These are phyloP conservation scores for Melanotaenia maccullochi DNA, from an alignment of 2,797 vertebrate genomes.

Conservation along the genomic window DNA sequence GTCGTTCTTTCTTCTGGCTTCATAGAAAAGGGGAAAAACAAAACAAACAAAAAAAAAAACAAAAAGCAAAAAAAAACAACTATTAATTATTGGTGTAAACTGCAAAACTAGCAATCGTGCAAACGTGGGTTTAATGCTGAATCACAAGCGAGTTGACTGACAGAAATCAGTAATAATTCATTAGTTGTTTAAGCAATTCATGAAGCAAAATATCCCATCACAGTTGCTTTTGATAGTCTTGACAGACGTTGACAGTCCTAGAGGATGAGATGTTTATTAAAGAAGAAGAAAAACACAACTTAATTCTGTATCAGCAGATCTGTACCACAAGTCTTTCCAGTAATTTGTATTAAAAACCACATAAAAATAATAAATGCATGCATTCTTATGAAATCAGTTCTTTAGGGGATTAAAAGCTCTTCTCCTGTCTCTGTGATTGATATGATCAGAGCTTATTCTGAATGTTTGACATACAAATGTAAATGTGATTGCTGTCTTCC, in stretches of 20 bases:
- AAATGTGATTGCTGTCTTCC: slow-evolving; percentile 4
- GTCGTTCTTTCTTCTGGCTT: slow-evolving; percentile 16
- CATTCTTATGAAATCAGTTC: background rate
- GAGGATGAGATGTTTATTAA: background rate
- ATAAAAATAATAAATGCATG: background rate
- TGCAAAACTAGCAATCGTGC: background rate
- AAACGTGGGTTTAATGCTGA: background rate
- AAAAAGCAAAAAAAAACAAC: background rate
- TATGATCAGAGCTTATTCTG: slow-evolving; percentile 4
- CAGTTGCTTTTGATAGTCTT: background rate
- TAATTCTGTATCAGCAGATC: background rate
- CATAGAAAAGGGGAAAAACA: background rate
- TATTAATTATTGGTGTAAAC: slow-evolving; percentile 1
- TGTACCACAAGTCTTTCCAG: background rate
- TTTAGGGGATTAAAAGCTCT: background rate
- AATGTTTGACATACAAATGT: slow-evolving; percentile 5
- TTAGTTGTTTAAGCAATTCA: background rate
- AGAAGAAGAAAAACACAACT: background rate
- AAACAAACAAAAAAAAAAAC: background rate
- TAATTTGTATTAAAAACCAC: background rate
- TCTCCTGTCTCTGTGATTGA: background rate
- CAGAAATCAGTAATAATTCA: background rate
- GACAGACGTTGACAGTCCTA: background rate
- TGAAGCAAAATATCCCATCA: background rate
- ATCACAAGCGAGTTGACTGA: background rate